Evolutionary conservation across 2,797 vertebrate species (phyloP).

Genomic region (Podarcis lilfordi): DNA sequence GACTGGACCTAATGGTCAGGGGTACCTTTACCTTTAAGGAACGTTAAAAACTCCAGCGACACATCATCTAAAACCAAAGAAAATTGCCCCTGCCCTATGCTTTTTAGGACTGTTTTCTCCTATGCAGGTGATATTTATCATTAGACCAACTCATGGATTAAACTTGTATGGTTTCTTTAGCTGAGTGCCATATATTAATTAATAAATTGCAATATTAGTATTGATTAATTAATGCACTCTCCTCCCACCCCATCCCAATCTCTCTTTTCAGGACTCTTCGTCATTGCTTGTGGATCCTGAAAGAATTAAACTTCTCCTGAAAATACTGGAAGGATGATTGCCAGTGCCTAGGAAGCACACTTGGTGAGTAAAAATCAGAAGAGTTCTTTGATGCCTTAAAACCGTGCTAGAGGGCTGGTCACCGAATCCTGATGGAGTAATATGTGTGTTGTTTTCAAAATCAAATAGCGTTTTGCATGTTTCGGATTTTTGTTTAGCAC

Average conservation of each 20-base stretch:
- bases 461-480: neutral
- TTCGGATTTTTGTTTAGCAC: neutral
- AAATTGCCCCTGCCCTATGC: neutral
- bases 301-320: neutral
- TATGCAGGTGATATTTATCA: no score
- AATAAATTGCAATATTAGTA: no score
- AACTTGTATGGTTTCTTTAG: neutral
- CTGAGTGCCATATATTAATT: neutral
- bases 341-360: neutral
- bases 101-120: neutral
- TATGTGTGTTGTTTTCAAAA: conserved; percentile 6
- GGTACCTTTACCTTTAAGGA: neutral
- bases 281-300: conserved; percentile 30
- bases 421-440: neutral
- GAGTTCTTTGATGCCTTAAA: neutral
- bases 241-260: neutral
- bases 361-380: conserved; percentile 46
- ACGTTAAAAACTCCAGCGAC: neutral
- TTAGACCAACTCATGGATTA: neutral
- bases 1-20: no score
- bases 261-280: conserved; percentile 27
- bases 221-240: neutral
- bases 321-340: conserved; percentile 26
- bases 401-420: neutral
- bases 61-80: no score